Base-by-base conservation (phyloP, 2,797 vertebrate genomes). In the Carduelis carduelis region DNA sequence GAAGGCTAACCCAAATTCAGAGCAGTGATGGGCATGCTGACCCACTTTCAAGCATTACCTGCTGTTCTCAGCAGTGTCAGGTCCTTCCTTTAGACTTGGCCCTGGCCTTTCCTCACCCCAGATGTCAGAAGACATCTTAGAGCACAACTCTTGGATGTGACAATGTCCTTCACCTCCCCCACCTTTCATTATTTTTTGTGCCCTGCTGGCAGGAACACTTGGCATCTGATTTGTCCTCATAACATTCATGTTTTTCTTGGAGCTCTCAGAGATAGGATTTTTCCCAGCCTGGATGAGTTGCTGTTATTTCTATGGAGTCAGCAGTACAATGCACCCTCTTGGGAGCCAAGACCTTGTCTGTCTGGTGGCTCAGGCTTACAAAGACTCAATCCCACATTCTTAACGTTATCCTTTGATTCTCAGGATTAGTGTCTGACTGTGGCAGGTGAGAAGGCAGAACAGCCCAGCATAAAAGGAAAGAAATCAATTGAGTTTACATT, bases 281-380 rank as follows among this genome's bases (percentile, higher is more conserved):
- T 96, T 94, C 94, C 92, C 92, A 95, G 95, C 84, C 92, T 88
- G 89, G 50, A 72, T 76, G 72, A 91, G 52, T 83, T 90, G 89
- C 89, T 95, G 92, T 92, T 97, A 81, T 96, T 96, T 94, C 94
- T 94, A n/a, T 76, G 44, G 84, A 94, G 72, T 94, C 92, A 92
- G 89, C 92, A 80, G 79, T 71, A 94, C 92, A 92, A 94, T 87
- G 87, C 92, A 83, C 76, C 91, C 85, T 93, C 83, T 80, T 82
- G 83, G 68, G 75, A 96, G 92, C 90, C 86, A 90, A 89, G 92
- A 70, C 78, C 78, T 87, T 49, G 83, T 90, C 94, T 91, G 74
- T 81, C 87, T 90, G 41, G 76, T 78, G 87, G 87, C 94, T 94
- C 77, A 39, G 56, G 56, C 80, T 86, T 63, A 93, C 74, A 91